A percentile compares a stretch with the other conserved stretches of the same genome.
These are phyloP conservation scores for Megaceryle torquata DNA, from an alignment of 2,113 vertebrate genomes.

Conservation along the genomic window DNA sequence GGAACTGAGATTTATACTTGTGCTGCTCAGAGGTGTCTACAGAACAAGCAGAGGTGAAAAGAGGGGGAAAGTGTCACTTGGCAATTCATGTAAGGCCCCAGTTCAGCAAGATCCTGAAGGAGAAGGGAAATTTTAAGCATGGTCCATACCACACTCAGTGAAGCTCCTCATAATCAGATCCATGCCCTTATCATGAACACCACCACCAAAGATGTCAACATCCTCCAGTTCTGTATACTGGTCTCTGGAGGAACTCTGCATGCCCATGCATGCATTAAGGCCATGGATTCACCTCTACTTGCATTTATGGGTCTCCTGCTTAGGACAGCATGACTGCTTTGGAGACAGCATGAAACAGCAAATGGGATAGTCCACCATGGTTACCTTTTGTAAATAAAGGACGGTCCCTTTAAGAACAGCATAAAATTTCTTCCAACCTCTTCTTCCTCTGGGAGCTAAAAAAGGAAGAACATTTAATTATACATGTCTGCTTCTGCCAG, in stretches of 20 bases:
- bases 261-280: background rate
- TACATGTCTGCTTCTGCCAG: background rate
- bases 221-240: background rate
- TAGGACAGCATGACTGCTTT: background rate
- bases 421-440: constrained; percentile 99
- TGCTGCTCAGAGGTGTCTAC: background rate
- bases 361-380: background rate
- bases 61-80: background rate
- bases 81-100: background rate
- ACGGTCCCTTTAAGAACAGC: constrained; percentile 96
- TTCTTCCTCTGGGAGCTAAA: constrained; percentile 90
- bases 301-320: background rate
- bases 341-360: background rate
- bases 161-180: background rate
- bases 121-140: background rate
- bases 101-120: background rate
- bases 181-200: background rate
- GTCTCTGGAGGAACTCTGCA: background rate
- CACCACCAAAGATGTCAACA: background rate
- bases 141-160: background rate
- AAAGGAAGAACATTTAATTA: constrained; percentile 22
- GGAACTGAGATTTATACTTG: background rate
- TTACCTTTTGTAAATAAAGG: constrained; percentile 96
- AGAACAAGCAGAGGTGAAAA: background rate
- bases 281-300: background rate